These are phyloP conservation scores for Protomyctophum bolini DNA, from an alignment of 2,113 vertebrate species.

Conservation along the genomic window DNA sequence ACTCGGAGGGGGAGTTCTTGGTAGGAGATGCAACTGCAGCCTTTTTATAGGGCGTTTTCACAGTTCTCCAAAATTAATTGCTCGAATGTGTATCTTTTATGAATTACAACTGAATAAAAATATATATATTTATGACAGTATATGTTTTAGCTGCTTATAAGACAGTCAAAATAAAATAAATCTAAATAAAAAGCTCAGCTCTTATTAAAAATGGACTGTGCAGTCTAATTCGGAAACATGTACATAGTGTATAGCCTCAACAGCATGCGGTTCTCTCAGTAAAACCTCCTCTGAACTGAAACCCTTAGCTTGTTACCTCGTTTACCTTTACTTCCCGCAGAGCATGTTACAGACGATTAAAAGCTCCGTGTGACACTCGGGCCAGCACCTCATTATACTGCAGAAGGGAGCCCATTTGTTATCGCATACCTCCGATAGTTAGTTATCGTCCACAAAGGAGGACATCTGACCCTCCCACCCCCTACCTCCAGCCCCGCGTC, in stretches of 20 bases:
- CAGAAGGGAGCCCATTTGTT: slow-evolving; percentile 71
- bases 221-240: slow-evolving; percentile 34
- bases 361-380: slow-evolving; percentile 75
- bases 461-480: slow-evolving; percentile 68
- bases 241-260: slow-evolving; percentile 21
- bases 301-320: slow-evolving; percentile 75
- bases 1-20: slow-evolving; percentile 64
- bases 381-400: slow-evolving; percentile 71
- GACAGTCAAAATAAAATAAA: background rate
- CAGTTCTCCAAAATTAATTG: slow-evolving; percentile 5
- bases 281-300: slow-evolving; percentile 69
- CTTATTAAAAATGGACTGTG: slow-evolving; percentile 11
- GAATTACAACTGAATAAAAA: background rate
- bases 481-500: slow-evolving; percentile 10
- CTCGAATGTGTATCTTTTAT: background rate
- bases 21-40: slow-evolving; percentile 48
- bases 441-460: slow-evolving; percentile 73
- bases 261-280: slow-evolving; percentile 43
- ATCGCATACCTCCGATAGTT: slow-evolving; percentile 63
- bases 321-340: slow-evolving; percentile 69
- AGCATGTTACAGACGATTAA: slow-evolving; percentile 77
- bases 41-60: slow-evolving; percentile 50
- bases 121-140: background rate
- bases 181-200: background rate
- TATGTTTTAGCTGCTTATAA: background rate